phyloP scores from a whole-genome alignment of 2,797 vertebrate species.

The Bradypodion ventrale region DNA sequence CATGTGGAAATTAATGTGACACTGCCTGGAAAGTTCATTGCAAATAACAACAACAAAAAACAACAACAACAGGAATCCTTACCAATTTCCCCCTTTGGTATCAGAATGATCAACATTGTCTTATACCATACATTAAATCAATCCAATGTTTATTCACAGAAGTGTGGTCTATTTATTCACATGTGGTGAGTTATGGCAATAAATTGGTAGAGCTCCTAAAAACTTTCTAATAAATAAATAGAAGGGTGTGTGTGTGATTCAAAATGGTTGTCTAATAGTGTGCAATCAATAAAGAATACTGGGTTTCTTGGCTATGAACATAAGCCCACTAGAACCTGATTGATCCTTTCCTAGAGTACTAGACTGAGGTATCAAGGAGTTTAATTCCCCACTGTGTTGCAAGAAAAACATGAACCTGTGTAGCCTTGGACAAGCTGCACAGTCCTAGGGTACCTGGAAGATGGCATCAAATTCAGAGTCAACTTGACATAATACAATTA shows the following conservation, averaged over 20 bases:
- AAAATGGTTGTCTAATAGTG: not conserved
- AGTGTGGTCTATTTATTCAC: not conserved
- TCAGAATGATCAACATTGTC: not conserved
- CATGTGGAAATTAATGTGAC: not conserved
- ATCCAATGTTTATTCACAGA: not conserved
- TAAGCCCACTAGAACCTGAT: not conserved
- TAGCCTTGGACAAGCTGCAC: too few relatives aligned
- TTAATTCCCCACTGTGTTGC: too few relatives aligned
- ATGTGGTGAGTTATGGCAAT: not conserved
- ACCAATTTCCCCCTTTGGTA: not conserved
- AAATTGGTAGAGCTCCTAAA: too few relatives aligned
- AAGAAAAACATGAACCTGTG: too few relatives aligned
- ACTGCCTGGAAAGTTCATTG: not conserved
- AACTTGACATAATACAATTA: too few relatives aligned
- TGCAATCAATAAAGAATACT: not conserved
- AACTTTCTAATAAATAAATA: not conserved
- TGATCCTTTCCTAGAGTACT: not conserved
- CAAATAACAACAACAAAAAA: not conserved
- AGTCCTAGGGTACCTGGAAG: too few relatives aligned
- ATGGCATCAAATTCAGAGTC: too few relatives aligned
- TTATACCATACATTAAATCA: not conserved
- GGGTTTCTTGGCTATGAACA: too few relatives aligned
- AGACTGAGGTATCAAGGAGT: too few relatives aligned
- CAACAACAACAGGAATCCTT: not conserved
- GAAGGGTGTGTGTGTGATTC: not conserved